A percentile compares a stretch with the other conserved stretches of the same genome.
These are phyloP conservation scores for Drosophila suboccidentalis DNA, from an alignment of 2,888 invertebrate species.

Conservation along the genomic window DNA sequence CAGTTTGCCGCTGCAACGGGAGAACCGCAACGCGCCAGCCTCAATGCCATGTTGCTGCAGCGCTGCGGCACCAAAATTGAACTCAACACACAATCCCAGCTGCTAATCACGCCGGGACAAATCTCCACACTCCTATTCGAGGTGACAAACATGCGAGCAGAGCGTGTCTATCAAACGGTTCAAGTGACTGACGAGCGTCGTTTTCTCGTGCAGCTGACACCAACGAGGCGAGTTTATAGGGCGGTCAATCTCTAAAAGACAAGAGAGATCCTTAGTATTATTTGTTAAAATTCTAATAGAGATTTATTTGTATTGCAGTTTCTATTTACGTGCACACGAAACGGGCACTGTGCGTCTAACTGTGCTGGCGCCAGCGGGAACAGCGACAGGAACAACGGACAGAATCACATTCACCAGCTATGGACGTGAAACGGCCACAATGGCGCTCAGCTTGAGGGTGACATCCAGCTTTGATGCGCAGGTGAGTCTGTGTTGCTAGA, in stretches of 20 bases:
- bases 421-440: conserved; percentile 84
- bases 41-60: conserved; percentile 69
- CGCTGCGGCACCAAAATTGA: conserved; percentile 85
- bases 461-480: conserved; percentile 77
- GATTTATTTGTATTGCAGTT: conserved; percentile 44
- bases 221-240: conserved; percentile 81
- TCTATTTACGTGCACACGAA: conserved; percentile 84
- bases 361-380: conserved; percentile 85
- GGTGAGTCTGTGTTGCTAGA: conserved; percentile 59
- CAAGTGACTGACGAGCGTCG: conserved; percentile 88
- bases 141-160: conserved; percentile 90
- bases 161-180: conserved; percentile 87
- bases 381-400: conserved; percentile 87
- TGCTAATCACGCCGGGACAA: conserved; percentile 84
- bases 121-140: conserved; percentile 88
- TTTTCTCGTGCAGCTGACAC: conserved; percentile 87
- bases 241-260: neutral
- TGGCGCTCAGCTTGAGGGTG: conserved; percentile 86
- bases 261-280: too few species aligned
- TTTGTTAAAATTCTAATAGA: neutral
- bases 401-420: conserved; percentile 88
- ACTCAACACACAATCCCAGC: conserved; percentile 86
- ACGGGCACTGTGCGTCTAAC: conserved; percentile 87
- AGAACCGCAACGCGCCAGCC: conserved; percentile 45
- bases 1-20: conserved; percentile 48